Base-by-base conservation (phyloP, 2,797 vertebrate genomes). In the Eupleurogrammus muticus region DNA sequence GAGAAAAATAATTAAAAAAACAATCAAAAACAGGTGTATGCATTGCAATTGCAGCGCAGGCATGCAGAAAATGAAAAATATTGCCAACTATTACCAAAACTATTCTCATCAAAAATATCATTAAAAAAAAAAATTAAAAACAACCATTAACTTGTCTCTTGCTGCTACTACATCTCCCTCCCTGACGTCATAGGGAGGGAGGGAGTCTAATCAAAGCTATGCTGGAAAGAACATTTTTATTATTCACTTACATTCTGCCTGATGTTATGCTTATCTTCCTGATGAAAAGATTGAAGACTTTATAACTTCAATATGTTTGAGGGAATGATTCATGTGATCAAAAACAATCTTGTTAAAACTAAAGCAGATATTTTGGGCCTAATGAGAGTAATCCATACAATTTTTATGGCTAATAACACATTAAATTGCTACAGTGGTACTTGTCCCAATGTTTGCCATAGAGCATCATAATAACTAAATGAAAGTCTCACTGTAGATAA, bases 341-440 rank as follows among this genome's bases (percentile, higher is more conserved):
- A 11, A 65, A 16, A 62, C 35, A 52, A 51, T 47, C 16, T 62
- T 51, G n/a, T 10, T 57, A 42, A 68, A 77, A 14, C 28, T 64
- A 17, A 46, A 60, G 14, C 21, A 53, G 24, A 79, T 69, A 58
- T 57, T 17, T 73, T 47, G 23, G 9, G 49, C 23, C 21, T 55
- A 69, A 60, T 59, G 42, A 73, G 23, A 32, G 6, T 6, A 3
- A 65, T 49, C 35, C 47, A 64, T 61, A 23, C 66, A 47, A 77
- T 64, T 24, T 48, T 51, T 36, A 70, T 40, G 65, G 14, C 70
- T 54, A 76, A 44, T 68, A 63, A 58, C 47, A 62, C 49, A 35
- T 54, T 42, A 20, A 64, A 32, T 38, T 21, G 52, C 3, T 21
- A 32, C 10, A 51, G 10, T 61, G 35, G 40, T 44, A 7, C 14